Conservation (phyloP, 2,113 vertebrate genomes). For the Prunella himalayana region DNA sequence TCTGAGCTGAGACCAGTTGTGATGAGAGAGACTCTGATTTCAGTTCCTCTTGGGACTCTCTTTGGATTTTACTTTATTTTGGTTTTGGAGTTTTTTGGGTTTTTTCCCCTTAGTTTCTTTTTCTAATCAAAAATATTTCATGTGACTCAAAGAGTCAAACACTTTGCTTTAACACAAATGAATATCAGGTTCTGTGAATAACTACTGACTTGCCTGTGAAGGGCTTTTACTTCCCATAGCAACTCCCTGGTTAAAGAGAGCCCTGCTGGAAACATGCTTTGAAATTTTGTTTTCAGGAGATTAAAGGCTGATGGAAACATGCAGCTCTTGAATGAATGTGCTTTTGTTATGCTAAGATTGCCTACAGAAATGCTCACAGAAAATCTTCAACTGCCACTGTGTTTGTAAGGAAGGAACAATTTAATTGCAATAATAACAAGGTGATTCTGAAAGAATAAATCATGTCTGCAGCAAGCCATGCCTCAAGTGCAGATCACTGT, state of each 20-base stretch:
- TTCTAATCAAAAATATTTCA: background rate
- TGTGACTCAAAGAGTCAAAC: background rate
- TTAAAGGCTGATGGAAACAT: background rate
- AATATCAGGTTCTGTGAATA: background rate
- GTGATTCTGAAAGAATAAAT: constrained; percentile 16
- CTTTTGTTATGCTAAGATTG: background rate
- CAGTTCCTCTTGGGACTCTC: background rate
- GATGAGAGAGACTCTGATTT: background rate
- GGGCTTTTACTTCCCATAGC: background rate
- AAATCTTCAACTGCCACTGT: background rate
- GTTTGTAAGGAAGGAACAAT: constrained; percentile 6
- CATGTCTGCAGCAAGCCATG: background rate
- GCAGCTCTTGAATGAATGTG: background rate
- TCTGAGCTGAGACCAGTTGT: background rate
- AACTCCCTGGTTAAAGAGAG: background rate
- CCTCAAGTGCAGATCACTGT: background rate
- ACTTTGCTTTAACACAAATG: background rate
- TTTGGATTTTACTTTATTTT: background rate
- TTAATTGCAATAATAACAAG: constrained; percentile 33
- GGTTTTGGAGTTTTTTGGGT: background rate
- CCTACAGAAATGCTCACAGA: background rate
- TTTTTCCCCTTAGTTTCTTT: background rate
- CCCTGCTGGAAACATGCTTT: background rate
- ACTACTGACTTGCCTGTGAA: background rate
- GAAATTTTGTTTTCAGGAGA: constrained; percentile 6